These are phyloP conservation scores for Laticauda colubrina DNA, from an alignment of 2,113 vertebrate genomes.

Conservation along the genomic window DNA sequence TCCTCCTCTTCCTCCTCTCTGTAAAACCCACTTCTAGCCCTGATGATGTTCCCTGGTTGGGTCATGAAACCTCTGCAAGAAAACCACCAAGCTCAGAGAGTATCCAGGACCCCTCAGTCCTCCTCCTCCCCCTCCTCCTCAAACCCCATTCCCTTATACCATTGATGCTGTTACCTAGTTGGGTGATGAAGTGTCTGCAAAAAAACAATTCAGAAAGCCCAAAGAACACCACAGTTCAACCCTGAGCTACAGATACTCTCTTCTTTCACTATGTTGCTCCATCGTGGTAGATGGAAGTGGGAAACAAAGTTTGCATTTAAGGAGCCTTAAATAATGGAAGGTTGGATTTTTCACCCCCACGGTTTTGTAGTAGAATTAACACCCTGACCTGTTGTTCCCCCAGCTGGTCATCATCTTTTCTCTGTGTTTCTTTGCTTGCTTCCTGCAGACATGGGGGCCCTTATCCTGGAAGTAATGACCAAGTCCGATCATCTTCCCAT, in stretches of 20 bases:
- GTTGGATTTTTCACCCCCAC: fast-evolving
- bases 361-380: neutral
- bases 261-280: neutral
- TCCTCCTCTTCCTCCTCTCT: too few relatives aligned
- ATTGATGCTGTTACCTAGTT: too few relatives aligned
- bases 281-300: neutral
- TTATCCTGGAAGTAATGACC: conserved; percentile 86
- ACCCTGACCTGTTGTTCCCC: neutral
- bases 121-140: too few relatives aligned
- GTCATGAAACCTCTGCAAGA: too few relatives aligned
- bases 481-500: conserved; percentile 82
- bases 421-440: conserved; percentile 26
- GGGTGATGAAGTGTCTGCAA: neutral
- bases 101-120: too few relatives aligned
- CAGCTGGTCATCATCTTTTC: neutral
- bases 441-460: conserved; percentile 86
- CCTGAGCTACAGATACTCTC: too few relatives aligned
- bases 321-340: neutral
- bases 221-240: too few relatives aligned
- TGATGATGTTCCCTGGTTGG: too few relatives aligned
- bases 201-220: too few relatives aligned
- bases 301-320: neutral
- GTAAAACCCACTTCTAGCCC: too few relatives aligned
- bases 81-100: too few relatives aligned
- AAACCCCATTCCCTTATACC: too few relatives aligned